phyloP scores from a whole-genome alignment of 2,797 vertebrate genomes.

The Cossypha heuglini region DNA sequence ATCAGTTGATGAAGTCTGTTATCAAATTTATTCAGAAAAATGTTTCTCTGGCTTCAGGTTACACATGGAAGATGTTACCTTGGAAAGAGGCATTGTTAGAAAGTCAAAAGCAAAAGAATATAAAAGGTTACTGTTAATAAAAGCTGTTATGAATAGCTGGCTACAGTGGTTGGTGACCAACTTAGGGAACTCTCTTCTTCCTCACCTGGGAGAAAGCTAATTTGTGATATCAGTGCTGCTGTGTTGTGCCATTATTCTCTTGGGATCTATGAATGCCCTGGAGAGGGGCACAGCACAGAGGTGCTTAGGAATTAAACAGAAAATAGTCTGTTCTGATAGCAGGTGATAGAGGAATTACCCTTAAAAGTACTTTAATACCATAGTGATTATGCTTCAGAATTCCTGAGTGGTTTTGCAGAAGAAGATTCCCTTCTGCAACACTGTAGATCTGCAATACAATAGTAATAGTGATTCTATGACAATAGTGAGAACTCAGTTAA shows the following conservation, averaged over 20 bases:
- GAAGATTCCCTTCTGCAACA: too few species aligned
- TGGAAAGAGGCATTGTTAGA: not conserved
- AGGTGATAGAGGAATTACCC: not conserved
- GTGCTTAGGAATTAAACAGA: not conserved
- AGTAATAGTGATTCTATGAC: not conserved
- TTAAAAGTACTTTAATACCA: not conserved
- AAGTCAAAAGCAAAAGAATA: not conserved
- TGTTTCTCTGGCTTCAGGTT: not conserved
- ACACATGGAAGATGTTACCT: not conserved
- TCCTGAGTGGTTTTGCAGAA: not conserved
- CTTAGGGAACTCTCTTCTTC: conserved; percentile 2
- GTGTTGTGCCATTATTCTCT: not conserved
- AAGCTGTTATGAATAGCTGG: not conserved
- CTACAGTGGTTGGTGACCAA: not conserved
- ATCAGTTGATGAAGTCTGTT: not conserved
- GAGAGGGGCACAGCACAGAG: not conserved
- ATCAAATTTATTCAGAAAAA: conserved; percentile 11
- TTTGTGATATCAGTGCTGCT: not conserved
- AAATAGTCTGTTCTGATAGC: not conserved
- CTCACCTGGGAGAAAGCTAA: not conserved
- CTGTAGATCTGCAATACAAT: not conserved
- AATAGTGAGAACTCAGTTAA: not conserved
- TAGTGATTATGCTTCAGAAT: not conserved
- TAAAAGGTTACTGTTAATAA: not conserved
- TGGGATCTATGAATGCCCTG: not conserved